Evolutionary conservation across 2,888 invertebrate species (phyloP), one percentile per base, ranked within the genome.

Genomic region (Euphydryas editha): DNA sequence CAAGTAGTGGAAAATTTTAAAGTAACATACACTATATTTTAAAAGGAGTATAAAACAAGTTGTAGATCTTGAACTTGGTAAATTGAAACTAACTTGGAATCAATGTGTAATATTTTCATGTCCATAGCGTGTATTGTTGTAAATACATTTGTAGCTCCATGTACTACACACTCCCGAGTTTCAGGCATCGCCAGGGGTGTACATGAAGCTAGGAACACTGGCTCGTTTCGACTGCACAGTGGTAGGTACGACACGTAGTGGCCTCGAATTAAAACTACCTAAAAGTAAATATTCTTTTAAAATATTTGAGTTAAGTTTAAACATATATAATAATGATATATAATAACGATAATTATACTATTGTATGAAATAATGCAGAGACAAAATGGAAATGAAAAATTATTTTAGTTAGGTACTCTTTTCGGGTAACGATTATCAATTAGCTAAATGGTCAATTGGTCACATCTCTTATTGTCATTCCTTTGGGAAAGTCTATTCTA

Each of bases 101-200:
- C 98, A 78, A 99, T 95, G 88, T 98, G 98, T 77, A 98, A 95
- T 91, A 98, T 98, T 92, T 98, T 97, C 98, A 99, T 99, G 92
- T 99, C 99, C 96, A 99, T 97, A 72, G 97, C 96, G 86, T 99
- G 99, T 76, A 99, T 97, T 67, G 98, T 97, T 81, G 98, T 98
- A 93, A 99, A 99, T 73, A 99, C 97, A 92, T 98, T 98, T 79
- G 99, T 99, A 85, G 98, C 99, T 78, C 99, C 99, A 90, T 98
- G 98, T 72, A 98, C 97, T 74, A 98, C 97, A 93, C 97, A 97
- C 91, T 97, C 97, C 74, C 99, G 95, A 64, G 98, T 98, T 93
- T 99, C 99, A 1, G 99, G 99, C 95, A 99, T 98, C 76, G 99
- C 98, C 62, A 99, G 96, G 54, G 99, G 99, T 62, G 98, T 98